These are phyloP conservation scores for Thamnaconus septentrionalis DNA, from an alignment of 2,113 vertebrate species.

Conservation along the genomic window DNA sequence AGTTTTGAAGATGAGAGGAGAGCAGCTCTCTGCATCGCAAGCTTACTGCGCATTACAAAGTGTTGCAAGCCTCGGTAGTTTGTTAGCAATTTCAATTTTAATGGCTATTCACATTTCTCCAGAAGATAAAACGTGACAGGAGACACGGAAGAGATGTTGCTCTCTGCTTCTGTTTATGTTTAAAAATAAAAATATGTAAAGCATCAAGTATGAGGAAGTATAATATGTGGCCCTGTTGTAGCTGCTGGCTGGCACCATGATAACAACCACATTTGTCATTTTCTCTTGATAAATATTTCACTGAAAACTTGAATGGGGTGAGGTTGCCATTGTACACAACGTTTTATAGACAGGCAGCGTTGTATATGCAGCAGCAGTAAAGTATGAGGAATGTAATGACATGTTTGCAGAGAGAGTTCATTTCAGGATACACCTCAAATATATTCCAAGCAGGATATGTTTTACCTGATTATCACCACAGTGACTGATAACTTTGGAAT, in stretches of 20 bases:
- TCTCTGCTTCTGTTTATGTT: constrained; percentile 2
- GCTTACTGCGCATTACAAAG: constrained; percentile 48
- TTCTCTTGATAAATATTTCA: background rate
- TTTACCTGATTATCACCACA: too few species aligned
- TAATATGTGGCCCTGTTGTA: constrained; percentile 1
- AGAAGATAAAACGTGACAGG: constrained; percentile 37
- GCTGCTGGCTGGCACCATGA: constrained; percentile 4
- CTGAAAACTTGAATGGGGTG: constrained; percentile 1
- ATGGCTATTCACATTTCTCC: constrained; percentile 17
- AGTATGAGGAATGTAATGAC: too few species aligned
- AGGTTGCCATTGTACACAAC: background rate
- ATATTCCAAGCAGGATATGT: too few species aligned
- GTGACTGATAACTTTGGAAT: too few species aligned
- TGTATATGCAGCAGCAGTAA: too few species aligned
- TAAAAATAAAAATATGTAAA: constrained; percentile 21
- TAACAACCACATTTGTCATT: background rate
- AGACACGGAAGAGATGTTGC: constrained; percentile 6
- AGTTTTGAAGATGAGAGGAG: constrained; percentile 55
- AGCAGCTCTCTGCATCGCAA: constrained; percentile 35
- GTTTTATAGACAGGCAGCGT: too few species aligned
- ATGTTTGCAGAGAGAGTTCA: too few species aligned
- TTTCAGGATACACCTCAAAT: too few species aligned
- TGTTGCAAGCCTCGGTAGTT: constrained; percentile 26
- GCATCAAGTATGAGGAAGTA: constrained; percentile 11
- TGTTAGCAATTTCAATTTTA: constrained; percentile 44